A percentile compares a stretch with the other conserved stretches of the same genome.
Conservation (phyloP, 2,113 vertebrate genomes). For the Butastur rufipennis region DNA sequence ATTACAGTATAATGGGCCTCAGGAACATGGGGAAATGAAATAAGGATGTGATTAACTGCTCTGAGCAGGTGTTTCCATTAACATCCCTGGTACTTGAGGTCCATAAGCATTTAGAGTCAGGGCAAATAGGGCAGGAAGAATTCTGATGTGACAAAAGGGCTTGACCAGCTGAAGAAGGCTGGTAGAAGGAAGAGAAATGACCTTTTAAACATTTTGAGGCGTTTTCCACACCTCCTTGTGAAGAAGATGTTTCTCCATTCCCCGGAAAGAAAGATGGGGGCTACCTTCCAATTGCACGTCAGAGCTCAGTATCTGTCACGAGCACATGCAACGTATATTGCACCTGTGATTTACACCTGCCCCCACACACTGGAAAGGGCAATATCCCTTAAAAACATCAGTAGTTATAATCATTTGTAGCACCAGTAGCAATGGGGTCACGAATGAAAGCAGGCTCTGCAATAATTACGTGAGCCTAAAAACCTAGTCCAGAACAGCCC, state of each 20-base stretch:
- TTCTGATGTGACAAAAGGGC: not conserved
- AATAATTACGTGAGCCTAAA: not conserved
- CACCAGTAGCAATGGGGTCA: not conserved
- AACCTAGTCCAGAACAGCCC: not conserved
- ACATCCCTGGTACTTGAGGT: not conserved
- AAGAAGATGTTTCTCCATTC: not conserved
- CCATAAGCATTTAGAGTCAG: rapidly evolving
- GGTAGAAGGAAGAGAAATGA: not conserved
- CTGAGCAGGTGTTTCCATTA: not conserved
- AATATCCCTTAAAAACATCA: not conserved
- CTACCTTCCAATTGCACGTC: not conserved
- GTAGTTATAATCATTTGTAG: not conserved
- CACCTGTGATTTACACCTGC: not conserved
- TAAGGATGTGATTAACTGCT: not conserved
- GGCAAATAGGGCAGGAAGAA: not conserved
- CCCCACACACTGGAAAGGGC: not conserved
- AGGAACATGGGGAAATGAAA: not conserved
- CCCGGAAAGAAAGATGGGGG: not conserved
- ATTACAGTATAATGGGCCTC: not conserved
- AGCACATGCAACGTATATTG: rapidly evolving
- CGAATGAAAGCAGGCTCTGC: not conserved
- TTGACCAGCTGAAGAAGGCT: not conserved
- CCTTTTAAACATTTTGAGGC: not conserved
- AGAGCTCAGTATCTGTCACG: not conserved
- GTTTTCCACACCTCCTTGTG: not conserved